Evolutionary conservation across 2,113 vertebrate species (phyloP).

Genomic region (Eptesicus fuscus): DNA sequence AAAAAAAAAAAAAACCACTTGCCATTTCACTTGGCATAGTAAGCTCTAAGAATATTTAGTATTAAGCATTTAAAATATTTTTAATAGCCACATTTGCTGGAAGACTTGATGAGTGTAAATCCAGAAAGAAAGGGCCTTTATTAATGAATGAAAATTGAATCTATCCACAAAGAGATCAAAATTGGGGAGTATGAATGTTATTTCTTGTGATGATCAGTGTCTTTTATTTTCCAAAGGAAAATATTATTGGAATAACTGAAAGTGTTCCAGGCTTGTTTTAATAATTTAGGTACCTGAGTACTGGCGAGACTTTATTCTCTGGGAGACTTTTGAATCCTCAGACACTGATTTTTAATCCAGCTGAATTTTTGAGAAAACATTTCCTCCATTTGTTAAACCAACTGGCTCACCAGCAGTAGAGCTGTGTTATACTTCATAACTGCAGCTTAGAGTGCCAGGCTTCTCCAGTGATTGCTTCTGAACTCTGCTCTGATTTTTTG

Average conservation of each 20-base stretch:
- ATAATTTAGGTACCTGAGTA: neutral
- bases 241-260: conserved; percentile 5
- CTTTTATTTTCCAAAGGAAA: conserved; percentile 57
- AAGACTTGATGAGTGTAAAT: conserved; percentile 40
- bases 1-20: neutral
- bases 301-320: conserved; percentile 2
- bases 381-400: conserved; percentile 30
- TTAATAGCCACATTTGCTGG: neutral
- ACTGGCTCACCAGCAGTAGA: neutral
- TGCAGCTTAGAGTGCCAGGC: neutral
- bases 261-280: conserved; percentile 24
- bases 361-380: neutral
- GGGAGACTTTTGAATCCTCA: conserved; percentile 37
- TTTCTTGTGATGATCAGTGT: conserved; percentile 43
- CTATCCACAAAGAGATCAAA: neutral
- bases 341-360: conserved; percentile 15
- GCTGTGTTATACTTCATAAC: conserved; percentile 21
- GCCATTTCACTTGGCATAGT: conserved; percentile 14
- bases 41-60: conserved; percentile 24
- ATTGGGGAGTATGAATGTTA: conserved; percentile 28
- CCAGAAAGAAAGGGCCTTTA: conserved; percentile 36
- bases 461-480: conserved; percentile 33
- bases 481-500: conserved; percentile 72
- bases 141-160: conserved; percentile 41
- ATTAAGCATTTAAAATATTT: conserved; percentile 30